These are phyloP conservation scores for Cabera pusaria DNA, from an alignment of 2,888 invertebrate species.

Conservation along the genomic window DNA sequence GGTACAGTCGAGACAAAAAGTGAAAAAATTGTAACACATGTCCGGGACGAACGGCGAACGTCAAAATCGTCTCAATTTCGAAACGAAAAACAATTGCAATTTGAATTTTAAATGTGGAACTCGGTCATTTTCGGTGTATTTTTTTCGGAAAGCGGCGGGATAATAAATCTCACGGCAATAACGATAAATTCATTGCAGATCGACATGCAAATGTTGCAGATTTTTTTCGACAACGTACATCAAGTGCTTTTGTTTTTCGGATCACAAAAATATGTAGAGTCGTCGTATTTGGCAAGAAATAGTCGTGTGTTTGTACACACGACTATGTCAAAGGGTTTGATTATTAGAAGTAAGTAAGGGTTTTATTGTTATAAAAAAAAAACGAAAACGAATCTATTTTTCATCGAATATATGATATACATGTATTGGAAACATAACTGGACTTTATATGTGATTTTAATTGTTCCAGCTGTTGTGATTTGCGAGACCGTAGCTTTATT, in stretches of 20 bases:
- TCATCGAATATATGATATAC: no score
- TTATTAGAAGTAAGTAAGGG: no score
- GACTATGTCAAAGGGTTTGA: no score
- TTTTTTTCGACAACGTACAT: slow-evolving; percentile 71
- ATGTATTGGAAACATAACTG: no score
- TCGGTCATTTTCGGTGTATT: slow-evolving; percentile 73
- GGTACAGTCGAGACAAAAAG: slow-evolving; percentile 40
- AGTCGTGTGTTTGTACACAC: no score
- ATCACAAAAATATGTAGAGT: slow-evolving; percentile 44
- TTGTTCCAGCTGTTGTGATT: no score
- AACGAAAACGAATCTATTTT: no score
- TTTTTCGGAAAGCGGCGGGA: slow-evolving; percentile 69
- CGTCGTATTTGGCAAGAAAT: neutral
- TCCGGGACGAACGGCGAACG: slow-evolving; percentile 62
- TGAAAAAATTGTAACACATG: slow-evolving; percentile 56
- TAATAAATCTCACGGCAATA: slow-evolving; percentile 80
- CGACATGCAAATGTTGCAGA: slow-evolving; percentile 79
- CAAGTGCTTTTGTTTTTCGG: slow-evolving; percentile 58
- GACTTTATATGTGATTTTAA: no score
- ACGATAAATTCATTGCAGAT: slow-evolving; percentile 83
- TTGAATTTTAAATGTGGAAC: slow-evolving; percentile 76
- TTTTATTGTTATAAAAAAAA: no score
- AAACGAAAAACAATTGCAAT: slow-evolving; percentile 74
- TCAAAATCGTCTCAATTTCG: slow-evolving; percentile 81
- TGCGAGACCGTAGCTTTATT: no score